Percentiles rank a stretch among this genome's conserved stretches.
Evolutionary conservation across 2,888 invertebrate genomes (phyloP).

Genomic region (Macroteleia sp.): DNA sequence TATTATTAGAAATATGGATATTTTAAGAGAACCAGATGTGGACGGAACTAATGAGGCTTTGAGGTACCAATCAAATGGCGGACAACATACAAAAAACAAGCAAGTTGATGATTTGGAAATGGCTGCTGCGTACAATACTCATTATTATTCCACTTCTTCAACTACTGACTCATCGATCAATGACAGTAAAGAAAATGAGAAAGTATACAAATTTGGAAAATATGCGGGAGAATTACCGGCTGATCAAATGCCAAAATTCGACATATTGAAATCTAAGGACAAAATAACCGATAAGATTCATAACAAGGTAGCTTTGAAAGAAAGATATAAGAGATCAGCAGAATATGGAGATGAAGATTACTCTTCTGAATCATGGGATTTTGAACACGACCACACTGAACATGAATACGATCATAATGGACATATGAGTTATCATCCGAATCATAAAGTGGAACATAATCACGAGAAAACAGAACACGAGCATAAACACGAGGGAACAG

Average conservation of each 20-base stretch:
- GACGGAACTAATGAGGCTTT: conserved; percentile 85
- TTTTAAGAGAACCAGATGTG: conserved; percentile 71
- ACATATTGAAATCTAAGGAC: conserved; percentile 78
- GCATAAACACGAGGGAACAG: too few species aligned
- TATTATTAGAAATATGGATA: conserved; percentile 86
- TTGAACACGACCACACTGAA: conserved; percentile 48
- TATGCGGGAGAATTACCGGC: conserved; percentile 35
- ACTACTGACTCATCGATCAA: conserved; percentile 84
- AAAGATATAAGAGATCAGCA: conserved; percentile 71
- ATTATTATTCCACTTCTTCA: conserved; percentile 88
- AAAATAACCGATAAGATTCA: background rate
- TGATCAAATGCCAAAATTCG: conserved; percentile 84
- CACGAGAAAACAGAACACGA: conserved; percentile 16
- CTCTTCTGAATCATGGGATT: conserved; percentile 44
- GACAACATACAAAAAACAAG: conserved; percentile 17
- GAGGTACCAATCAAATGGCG: conserved; percentile 85
- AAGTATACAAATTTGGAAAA: conserved; percentile 74
- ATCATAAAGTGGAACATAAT: conserved; percentile 22
- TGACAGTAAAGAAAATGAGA: conserved; percentile 72
- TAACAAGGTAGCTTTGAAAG: conserved; percentile 58
- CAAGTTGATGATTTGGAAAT: conserved; percentile 87
- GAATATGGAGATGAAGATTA: conserved; percentile 57
- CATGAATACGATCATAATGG: conserved; percentile 52
- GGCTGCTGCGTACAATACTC: conserved; percentile 87
- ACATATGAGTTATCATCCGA: conserved; percentile 57